These are phyloP conservation scores for Xiphophorus birchmanni DNA, from an alignment of 2,797 vertebrate species.

Conservation along the genomic window DNA sequence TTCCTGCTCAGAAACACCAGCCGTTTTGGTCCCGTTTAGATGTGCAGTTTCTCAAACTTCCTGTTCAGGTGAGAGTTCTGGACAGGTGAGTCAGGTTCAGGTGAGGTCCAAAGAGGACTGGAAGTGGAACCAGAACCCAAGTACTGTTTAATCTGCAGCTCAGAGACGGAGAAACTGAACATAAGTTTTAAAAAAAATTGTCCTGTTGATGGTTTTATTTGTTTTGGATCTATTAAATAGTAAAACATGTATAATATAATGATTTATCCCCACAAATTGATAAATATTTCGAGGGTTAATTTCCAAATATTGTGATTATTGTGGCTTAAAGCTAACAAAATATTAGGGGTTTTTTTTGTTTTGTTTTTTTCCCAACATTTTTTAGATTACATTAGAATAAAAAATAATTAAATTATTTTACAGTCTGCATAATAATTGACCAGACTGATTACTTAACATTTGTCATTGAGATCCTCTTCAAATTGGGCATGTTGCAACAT, in stretches of 20 bases:
- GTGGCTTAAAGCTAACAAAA: neutral
- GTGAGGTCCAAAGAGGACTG: neutral
- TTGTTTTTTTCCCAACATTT: neutral
- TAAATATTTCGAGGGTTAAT: neutral
- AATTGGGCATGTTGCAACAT: neutral
- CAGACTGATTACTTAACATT: neutral
- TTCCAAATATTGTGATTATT: neutral
- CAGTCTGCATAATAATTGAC: neutral
- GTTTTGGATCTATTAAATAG: neutral
- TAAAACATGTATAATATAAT: neutral
- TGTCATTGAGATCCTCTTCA: neutral
- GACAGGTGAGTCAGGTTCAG: neutral
- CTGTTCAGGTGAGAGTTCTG: neutral
- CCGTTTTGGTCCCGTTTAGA: neutral
- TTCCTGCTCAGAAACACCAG: neutral
- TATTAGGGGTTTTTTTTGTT: neutral
- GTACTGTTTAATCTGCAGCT: neutral
- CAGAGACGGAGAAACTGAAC: neutral
- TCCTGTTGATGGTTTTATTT: neutral
- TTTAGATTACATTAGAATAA: neutral
- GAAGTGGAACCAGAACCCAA: neutral
- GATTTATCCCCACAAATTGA: neutral
- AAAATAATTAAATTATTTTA: neutral
- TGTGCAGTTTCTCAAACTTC: neutral
- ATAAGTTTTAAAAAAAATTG: neutral